Base-by-base conservation (phyloP, 2,888 invertebrate genomes). In the Erpobdella octoculata region DNA sequence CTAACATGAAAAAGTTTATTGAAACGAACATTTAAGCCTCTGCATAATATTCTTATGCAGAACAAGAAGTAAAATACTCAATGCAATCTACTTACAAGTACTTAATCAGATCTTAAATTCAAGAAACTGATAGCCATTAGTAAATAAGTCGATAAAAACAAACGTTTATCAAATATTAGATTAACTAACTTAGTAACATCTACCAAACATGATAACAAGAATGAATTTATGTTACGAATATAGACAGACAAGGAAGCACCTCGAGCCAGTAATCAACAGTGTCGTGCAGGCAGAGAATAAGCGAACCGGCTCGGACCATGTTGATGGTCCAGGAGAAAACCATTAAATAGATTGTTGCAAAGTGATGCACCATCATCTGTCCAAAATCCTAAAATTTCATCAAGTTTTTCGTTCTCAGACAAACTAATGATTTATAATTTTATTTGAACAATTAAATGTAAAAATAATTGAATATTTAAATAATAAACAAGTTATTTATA, bases 361-460 rank as follows among this genome's bases (percentile, higher is more conserved):
- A 88, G 83, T 98, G 97, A 85, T 98, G 97, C 71, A 94, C 86
- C 84, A 97, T 94, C 93, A 98, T 97, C 86, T 96, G 93, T 91
- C 92, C 92, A 84, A 97, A 96, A 77, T 86, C 85, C 84, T 84
- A 77, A 48, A 79, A 80, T 35, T 48, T 41, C 9, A 70, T 37
- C 37, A 61, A 58, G 5, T 6, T 4, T 8, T 59, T 18, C n/a
- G 28, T 9, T 53, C 28, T 28, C 6, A 15, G 8, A 6, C 28
- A 18, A 9, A n/a, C 25, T 35, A 1, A 35, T 5, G 31, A 46
- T 8, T 48, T 9, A 48, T 21, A 21, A 18, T 6, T 6, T 48
- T 25, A 48, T 21, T 48, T 48, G 18, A 18, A 3, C 3, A 48
- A 48, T 9, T 21, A 9, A 48, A 6, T 48, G n/a, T 53, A 25